A percentile compares a stretch with the other conserved stretches of the same genome.
These are phyloP conservation scores for Chymomyza amoena DNA, from an alignment of 2,888 invertebrate genomes.

Conservation along the genomic window DNA sequence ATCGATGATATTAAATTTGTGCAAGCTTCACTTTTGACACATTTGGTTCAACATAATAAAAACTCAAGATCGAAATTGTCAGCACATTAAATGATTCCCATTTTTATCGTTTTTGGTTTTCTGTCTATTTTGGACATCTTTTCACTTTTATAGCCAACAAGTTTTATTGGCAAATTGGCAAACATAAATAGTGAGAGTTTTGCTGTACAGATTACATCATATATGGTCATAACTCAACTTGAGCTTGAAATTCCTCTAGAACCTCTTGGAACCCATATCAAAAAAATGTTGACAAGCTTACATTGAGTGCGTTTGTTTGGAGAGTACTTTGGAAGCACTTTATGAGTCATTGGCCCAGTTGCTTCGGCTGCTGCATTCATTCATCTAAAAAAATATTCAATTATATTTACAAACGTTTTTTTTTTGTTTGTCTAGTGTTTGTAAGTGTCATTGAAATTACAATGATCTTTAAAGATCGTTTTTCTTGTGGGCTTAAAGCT, in stretches of 20 bases:
- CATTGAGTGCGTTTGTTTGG: neutral
- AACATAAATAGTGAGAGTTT: neutral
- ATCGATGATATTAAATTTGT: conserved; percentile 35
- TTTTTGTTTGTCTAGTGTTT: conserved; percentile 4
- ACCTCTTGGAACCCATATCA: neutral
- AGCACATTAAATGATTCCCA: neutral
- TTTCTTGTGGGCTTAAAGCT: conserved; percentile 57
- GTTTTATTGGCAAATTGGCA: neutral
- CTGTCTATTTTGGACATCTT: neutral
- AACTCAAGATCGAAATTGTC: neutral
- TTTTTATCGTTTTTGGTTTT: neutral
- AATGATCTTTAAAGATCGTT: conserved; percentile 63
- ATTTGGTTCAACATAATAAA: conserved; percentile 16
- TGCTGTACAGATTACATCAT: neutral
- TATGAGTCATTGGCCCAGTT: conserved; percentile 64
- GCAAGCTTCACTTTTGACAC: conserved; percentile 37
- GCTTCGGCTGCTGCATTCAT: conserved; percentile 42
- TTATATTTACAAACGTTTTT: neutral
- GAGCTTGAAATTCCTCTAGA: neutral
- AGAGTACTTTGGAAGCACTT: conserved; percentile 33
- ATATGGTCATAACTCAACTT: neutral
- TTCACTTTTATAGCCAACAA: neutral
- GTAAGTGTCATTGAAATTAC: conserved; percentile 70
- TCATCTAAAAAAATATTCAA: conserved; percentile 44
- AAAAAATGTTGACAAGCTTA: neutral